These are phyloP conservation scores for Phocoena phocoena DNA, from an alignment of 2,113 vertebrate species.

Conservation along the genomic window DNA sequence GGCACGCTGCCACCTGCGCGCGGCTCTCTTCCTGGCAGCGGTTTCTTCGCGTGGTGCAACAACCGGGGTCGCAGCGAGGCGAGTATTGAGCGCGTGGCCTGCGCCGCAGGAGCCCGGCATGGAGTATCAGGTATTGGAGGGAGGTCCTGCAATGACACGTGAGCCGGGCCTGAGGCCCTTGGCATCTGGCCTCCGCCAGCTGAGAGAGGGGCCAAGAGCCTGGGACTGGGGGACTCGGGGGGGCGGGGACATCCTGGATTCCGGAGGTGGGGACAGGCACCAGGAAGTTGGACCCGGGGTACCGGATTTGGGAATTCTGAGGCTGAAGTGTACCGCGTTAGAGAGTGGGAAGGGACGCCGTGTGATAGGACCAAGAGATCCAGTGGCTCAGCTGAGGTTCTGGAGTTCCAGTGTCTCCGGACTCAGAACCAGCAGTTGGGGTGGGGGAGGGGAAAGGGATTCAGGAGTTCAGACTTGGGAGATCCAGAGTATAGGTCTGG, in stretches of 20 bases:
- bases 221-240: neutral
- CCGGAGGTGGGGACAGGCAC: neutral
- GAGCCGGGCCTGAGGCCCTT: neutral
- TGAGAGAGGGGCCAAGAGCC: neutral
- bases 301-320: neutral
- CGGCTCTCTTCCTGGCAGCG: conserved; percentile 36
- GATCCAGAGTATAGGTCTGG: neutral
- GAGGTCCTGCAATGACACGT: neutral
- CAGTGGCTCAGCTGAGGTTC: neutral
- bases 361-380: neutral
- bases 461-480: neutral
- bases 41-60: neutral
- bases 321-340: neutral
- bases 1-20: conserved; percentile 31
- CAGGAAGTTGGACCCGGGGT: neutral
- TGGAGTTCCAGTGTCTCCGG: neutral
- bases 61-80: conserved; percentile 48
- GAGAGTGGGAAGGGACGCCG: neutral
- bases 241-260: neutral
- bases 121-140: conserved; percentile 91
- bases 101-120: conserved; percentile 85
- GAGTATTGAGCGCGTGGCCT: conserved; percentile 82
- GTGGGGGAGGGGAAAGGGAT: too few relatives aligned
- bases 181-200: neutral
- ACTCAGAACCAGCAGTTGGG: neutral